Base-by-base conservation (phyloP, 2,113 vertebrate species). In the Penelope pileata region DNA sequence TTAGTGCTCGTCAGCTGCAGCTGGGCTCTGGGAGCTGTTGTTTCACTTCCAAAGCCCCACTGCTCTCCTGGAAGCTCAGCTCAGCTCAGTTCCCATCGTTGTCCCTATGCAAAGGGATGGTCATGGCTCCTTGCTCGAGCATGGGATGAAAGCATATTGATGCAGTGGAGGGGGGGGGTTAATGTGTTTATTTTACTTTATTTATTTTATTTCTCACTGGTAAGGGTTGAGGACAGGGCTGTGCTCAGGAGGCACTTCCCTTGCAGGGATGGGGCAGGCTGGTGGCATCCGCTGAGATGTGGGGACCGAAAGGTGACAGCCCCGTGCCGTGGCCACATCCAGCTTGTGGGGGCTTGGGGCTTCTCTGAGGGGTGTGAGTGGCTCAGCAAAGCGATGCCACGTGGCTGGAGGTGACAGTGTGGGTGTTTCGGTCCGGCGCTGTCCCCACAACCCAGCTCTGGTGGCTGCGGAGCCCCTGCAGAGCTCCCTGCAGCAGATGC, bases 121-220 rank as follows among this genome's bases (percentile, higher is more conserved):
- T 54, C 24, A 19, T 14, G 1, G 34, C 29, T 58, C 45, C n/a
- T n/a, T 6, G 13, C n/a, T 63, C 38, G 29, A 17, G 38, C 24
- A 27, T 11, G 15, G 34, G 24, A 24, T 62, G 36, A 40, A 51
- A 72, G 18, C 30, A 1, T 26, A 56, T 43, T 3, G 1, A 3
- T 38, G 24, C 8, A 1, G 51, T 8, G 42, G 42, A 43, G 42
- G 42, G 26, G 4, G 9, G 50, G 60, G 13, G 32, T 13, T 47
- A 9, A 23, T 36, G 51, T 29, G 51, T 47, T 29, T 18, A 11
- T 34, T 7, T 4, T 0, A 10, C 15, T 70, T 36, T 51, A n/a
- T n/a, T n/a, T n/a, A n/a, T n/a, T n/a, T n/a, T n/a, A n/a, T n/a
- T 38, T 32, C 54, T 63, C 6, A 0, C 24, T 1, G 7, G 5